phyloP scores from a whole-genome alignment of 2,113 vertebrate species.

The Phodopus roborovskii region DNA sequence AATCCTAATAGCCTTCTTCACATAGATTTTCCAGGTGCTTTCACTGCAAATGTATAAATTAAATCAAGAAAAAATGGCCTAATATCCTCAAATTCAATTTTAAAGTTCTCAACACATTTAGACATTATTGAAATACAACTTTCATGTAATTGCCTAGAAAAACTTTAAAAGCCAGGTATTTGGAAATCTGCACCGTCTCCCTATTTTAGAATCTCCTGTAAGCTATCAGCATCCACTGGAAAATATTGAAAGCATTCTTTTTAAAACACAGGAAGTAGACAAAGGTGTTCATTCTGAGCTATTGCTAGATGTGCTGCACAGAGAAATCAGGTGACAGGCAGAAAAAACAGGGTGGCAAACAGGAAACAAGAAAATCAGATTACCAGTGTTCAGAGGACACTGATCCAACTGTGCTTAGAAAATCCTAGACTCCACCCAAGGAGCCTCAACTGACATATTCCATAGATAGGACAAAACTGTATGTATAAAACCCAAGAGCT shows the following conservation, averaged over 20 bases:
- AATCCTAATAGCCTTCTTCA: slow-evolving; percentile 44
- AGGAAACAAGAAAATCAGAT: neutral
- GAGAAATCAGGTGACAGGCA: neutral
- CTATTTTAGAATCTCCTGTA: slow-evolving; percentile 20
- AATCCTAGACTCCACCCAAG: neutral
- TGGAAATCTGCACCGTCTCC: neutral
- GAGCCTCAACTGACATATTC: neutral
- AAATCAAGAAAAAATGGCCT: slow-evolving; percentile 43
- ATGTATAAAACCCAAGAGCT: neutral
- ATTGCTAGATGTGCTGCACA: too few relatives aligned
- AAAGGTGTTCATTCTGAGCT: neutral
- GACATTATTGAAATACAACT: slow-evolving; percentile 20
- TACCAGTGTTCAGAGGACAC: too few relatives aligned
- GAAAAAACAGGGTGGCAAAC: neutral
- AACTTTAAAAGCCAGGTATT: slow-evolving; percentile 26
- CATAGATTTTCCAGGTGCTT: slow-evolving; percentile 65
- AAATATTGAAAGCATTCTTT: neutral
- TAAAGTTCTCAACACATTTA: slow-evolving; percentile 49
- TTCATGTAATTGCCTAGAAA: slow-evolving; percentile 38
- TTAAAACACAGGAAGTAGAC: neutral
- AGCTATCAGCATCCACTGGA: neutral
- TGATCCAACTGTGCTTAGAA: neutral
- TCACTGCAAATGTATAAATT: slow-evolving; percentile 17
- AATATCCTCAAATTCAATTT: slow-evolving; percentile 51
- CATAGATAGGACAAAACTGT: neutral